These are phyloP conservation scores for Lontra canadensis DNA, from an alignment of 2,113 vertebrate species.

Conservation along the genomic window DNA sequence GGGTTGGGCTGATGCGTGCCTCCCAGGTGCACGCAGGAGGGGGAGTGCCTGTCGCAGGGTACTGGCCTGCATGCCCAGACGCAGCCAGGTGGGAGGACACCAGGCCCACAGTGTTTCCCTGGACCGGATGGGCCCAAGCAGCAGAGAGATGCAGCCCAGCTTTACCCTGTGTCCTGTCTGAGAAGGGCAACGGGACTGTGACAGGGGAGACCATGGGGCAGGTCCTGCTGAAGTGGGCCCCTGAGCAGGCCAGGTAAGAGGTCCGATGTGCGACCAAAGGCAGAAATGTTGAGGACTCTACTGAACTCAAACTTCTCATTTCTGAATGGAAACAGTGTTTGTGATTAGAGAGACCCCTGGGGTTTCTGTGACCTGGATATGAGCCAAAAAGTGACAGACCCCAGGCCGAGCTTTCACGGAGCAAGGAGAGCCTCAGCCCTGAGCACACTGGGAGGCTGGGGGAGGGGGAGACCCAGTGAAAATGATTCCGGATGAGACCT, in stretches of 20 bases:
- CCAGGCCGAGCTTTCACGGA: neutral
- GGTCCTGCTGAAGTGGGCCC: neutral
- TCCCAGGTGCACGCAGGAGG: neutral
- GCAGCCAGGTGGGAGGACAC: neutral
- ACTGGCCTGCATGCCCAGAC: neutral
- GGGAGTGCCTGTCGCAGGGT: no score
- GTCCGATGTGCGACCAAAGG: neutral
- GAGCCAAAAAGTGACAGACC: neutral
- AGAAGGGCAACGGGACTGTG: neutral
- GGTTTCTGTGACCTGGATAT: neutral
- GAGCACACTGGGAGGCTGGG: neutral
- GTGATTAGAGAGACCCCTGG: neutral
- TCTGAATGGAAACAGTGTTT: neutral
- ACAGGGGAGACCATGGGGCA: neutral
- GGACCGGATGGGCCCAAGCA: no score
- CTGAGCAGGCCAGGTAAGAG: no score
- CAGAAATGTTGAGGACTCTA: neutral
- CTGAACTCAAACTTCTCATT: neutral
- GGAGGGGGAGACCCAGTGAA: neutral
- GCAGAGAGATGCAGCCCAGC: neutral
- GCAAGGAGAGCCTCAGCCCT: neutral
- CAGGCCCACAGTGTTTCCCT: neutral
- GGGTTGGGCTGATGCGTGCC: rapidly evolving
- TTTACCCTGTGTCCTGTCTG: neutral
- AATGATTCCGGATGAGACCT: neutral